These are phyloP conservation scores for Nestor notabilis DNA, from an alignment of 2,113 vertebrate genomes.

Conservation along the genomic window DNA sequence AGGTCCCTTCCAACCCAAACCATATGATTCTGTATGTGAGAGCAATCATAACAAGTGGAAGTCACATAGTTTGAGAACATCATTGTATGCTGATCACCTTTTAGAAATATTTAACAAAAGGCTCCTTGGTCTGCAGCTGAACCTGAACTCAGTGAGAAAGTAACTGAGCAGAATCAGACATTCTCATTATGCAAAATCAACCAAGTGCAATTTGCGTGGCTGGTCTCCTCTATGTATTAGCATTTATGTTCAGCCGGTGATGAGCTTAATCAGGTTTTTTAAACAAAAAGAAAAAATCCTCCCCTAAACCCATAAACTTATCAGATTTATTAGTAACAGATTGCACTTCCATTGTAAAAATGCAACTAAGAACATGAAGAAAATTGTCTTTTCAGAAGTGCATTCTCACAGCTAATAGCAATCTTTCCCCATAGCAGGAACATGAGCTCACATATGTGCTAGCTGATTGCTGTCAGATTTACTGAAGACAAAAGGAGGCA, in stretches of 20 bases:
- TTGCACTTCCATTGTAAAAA: background rate
- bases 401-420: background rate
- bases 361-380: background rate
- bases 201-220: conserved; percentile 7
- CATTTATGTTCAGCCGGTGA: background rate
- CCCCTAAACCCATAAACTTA: background rate
- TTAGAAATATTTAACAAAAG: conserved; percentile 1
- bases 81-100: background rate
- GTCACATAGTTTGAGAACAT: background rate
- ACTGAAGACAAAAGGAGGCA: background rate
- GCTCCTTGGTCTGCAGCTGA: conserved; percentile 17
- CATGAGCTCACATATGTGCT: background rate
- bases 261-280: background rate
- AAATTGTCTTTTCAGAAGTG: conserved; percentile 1
- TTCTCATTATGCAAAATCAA: conserved; percentile 48
- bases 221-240: background rate
- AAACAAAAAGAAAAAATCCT: background rate
- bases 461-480: background rate
- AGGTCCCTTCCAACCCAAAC: background rate
- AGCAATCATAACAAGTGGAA: background rate
- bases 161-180: conserved; percentile 32
- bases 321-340: background rate
- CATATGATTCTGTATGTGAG: background rate
- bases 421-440: background rate
- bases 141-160: background rate